These are phyloP conservation scores for Druon quercuslanigerum DNA, from an alignment of 1,140 invertebrate genomes.

Conservation along the genomic window DNA sequence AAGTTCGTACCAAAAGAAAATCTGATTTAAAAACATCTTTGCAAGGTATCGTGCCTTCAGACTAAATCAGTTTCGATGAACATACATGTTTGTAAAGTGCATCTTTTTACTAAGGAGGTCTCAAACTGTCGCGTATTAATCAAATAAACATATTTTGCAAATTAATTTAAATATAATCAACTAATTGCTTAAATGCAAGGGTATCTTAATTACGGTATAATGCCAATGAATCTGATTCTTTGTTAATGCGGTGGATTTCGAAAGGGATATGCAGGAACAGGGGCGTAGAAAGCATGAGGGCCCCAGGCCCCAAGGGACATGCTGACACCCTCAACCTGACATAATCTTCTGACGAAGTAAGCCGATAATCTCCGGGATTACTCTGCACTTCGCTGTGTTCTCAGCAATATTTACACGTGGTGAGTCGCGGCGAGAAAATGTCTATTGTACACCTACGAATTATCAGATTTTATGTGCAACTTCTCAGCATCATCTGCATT, in stretches of 20 bases:
- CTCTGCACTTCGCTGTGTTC: conserved; percentile 64
- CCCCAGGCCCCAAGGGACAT: conserved; percentile 59
- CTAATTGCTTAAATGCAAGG: no score
- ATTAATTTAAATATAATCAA: no score
- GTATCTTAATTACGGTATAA: neutral
- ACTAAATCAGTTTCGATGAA: no score
- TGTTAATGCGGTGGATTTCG: conserved; percentile 20
- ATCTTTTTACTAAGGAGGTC: no score
- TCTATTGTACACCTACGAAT: conserved; percentile 27
- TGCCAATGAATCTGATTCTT: no score
- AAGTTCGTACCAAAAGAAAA: no score
- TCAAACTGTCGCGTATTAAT: no score
- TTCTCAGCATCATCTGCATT: neutral
- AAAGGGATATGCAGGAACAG: conserved; percentile 36
- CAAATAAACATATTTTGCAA: no score
- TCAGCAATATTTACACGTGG: conserved; percentile 64
- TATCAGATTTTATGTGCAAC: conserved; percentile 15
- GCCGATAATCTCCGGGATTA: conserved; percentile 75
- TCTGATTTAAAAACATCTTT: no score
- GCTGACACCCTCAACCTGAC: conserved; percentile 75
- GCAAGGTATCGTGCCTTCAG: no score
- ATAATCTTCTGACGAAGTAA: conserved; percentile 75
- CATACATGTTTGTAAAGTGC: no score
- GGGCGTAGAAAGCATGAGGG: conserved; percentile 46
- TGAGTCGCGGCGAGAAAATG: conserved; percentile 58